Evolutionary conservation across 2,888 invertebrate species (phyloP), one percentile per base, ranked within the genome.

Genomic region (Hirtodrosophila histrioides): DNA sequence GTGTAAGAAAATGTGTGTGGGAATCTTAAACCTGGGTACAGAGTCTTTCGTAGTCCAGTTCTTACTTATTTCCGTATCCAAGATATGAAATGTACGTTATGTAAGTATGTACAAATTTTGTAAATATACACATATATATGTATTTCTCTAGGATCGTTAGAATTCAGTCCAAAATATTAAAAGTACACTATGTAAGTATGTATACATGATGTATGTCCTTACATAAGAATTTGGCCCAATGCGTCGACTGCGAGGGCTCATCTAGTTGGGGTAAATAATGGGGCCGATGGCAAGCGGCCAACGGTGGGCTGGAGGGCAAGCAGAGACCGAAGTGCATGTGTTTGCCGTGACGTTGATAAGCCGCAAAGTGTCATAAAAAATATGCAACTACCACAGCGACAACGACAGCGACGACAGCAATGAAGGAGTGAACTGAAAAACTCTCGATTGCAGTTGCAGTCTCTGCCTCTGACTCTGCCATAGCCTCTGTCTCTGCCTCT

Each of bases 341-440:
- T 82, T 85, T 73, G 75, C 70, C 45, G 17, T 82, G 86, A 84
- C 83, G 86, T 85, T 84, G 83, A 84, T 84, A 88, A 82, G 83
- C 83, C 83, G 69, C 88, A 88, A 83, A 88, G 79, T 85, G 83
- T 83, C 86, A 83, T 87, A 88, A 85, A 84, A 88, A 88, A 78
- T 79, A 72, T 82, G 86, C 79, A 73, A 72, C 71, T 78, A 85
- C 65, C 64, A 67, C 61, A 66, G 29, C 56, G 24, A 12, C 57
- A 48, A 40, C 37, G 5, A 43, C 27, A 46, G 12, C 36, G 23
- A 29, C 27, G 17, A 23, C 12, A 37, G 23, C 49, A 56, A 56
- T 36, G 39, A 35, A 33, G n/a, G 23, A 61, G 58, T 58, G 50
- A 60, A 51, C 37, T n/a, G 53, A 60, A 56, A 61, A 56, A 54